Evolutionary conservation across 2,888 invertebrate genomes (phyloP), one percentile per base, ranked within the genome.

Genomic region (Coelogynopora nodosa): DNA sequence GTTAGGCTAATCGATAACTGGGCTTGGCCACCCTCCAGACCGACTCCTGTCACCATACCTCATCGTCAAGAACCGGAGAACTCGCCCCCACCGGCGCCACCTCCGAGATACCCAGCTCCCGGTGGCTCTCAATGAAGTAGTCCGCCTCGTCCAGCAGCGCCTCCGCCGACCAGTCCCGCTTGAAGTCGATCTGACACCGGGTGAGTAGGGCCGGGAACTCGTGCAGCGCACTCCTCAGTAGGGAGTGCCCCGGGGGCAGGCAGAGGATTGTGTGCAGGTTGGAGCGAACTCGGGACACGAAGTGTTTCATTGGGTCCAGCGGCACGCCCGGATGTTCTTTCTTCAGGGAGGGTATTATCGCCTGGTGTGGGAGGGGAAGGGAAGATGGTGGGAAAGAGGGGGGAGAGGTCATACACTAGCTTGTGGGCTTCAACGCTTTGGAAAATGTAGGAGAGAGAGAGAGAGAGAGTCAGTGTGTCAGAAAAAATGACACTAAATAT

Each of bases 151-250:
- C 90, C 30, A 90, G 88, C 83, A 91, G 88, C 0, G 90, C 88
- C 82, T 91, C 90, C 87, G 91, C 90, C 0, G 90, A 90, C 91
- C 91, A 92, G 88, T 91, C 91, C 89, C 90, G 90, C 89, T 92
- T 89, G 90, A 91, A 91, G 88, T 90, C 90, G 74, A 91, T 89
- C 89, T 91, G 91, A 89, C 91, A 91, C 30, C 91, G 91, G 88
- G 89, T 91, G 87, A 92, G 88, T 74, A 92, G 88, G 18, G 91
- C 91, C 0, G 91, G 91, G 88, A 90, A 92, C 86, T 90, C 81
- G 30, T 80, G 84, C 0, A 86, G 23, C n/a, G 90, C 90, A 31
- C 88, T 89, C 49, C 89, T 88, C 0, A 92, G 89, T 13, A 91
- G 90, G 0, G 88, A 85, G 88, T 91, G 90, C 30, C 89, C 89